These are phyloP conservation scores for Genyomyrus donnyi DNA, from an alignment of 2,113 vertebrate species.

Conservation along the genomic window DNA sequence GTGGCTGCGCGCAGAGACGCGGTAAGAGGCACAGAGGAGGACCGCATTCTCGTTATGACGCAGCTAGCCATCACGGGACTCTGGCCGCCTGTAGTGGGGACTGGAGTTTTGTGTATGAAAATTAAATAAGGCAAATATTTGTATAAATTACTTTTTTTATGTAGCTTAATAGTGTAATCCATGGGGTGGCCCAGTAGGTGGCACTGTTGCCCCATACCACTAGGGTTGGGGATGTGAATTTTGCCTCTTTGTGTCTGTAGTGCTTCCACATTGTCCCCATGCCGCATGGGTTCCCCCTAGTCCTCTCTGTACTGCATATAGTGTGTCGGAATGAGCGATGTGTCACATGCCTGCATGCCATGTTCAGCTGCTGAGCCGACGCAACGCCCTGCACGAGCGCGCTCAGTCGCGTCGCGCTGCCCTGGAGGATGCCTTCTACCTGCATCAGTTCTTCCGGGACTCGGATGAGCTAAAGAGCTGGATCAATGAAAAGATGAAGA, in stretches of 20 bases:
- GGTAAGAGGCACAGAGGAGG: constrained; percentile 57
- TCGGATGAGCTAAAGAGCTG: constrained; percentile 98
- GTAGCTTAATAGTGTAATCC: background rate
- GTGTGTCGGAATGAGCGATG: background rate
- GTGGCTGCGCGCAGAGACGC: constrained; percentile 91
- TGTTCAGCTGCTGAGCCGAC: constrained; percentile 78
- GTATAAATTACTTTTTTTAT: background rate
- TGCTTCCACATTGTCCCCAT: background rate
- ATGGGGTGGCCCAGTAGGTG: background rate
- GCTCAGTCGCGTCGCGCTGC: constrained; percentile 83
- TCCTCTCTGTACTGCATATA: background rate
- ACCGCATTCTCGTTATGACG: too few relatives aligned
- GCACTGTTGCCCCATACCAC: background rate
- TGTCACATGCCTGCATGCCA: background rate
- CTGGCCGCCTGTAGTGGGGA: background rate
- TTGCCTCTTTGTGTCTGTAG: background rate
- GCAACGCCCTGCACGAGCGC: constrained; percentile 86
- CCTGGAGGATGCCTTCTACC: constrained; percentile 89
- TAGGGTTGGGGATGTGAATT: background rate
- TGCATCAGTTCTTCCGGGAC: constrained; percentile 96
- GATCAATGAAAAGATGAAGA: constrained; percentile 99
- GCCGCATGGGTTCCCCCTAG: background rate
- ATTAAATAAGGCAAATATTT: background rate
- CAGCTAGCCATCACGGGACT: background rate
- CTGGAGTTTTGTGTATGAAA: background rate